These are phyloP conservation scores for Actinemys pallida DNA, from an alignment of 2,113 vertebrate species.

Conservation along the genomic window DNA sequence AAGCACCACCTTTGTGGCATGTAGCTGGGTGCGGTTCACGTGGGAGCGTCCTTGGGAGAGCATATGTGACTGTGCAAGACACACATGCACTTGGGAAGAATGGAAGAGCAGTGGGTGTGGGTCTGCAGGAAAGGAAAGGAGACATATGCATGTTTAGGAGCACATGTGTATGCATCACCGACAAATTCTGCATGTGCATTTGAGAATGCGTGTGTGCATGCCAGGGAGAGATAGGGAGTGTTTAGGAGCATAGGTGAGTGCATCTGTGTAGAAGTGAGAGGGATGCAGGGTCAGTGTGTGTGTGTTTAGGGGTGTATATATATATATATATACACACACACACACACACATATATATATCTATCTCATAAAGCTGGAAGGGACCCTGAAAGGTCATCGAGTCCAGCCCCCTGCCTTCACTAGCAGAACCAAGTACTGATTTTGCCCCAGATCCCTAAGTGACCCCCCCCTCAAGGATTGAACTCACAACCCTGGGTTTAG, in stretches of 20 bases:
- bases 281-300: background rate
- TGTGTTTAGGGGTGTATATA: background rate
- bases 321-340: too few relatives aligned
- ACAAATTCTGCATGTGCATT: rapidly evolving
- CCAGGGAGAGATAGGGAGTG: rapidly evolving
- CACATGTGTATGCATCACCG: background rate
- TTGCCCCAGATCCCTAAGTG: too few relatives aligned
- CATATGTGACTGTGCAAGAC: background rate
- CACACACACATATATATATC: too few relatives aligned
- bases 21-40: background rate
- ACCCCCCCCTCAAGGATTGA: too few relatives aligned
- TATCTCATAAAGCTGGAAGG: too few relatives aligned
- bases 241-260: background rate
- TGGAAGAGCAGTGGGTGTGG: background rate
- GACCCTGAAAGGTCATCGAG: too few relatives aligned
- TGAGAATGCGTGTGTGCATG: rapidly evolving
- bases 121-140: background rate
- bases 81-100: background rate
- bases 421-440: too few relatives aligned
- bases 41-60: background rate
- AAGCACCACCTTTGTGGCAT: background rate
- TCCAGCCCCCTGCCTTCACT: too few relatives aligned
- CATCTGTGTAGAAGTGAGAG: background rate
- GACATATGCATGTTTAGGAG: rapidly evolving
- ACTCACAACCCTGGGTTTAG: too few relatives aligned